Base-by-base conservation (phyloP, 2,797 vertebrate species). In the Austrolebias charrua region DNA sequence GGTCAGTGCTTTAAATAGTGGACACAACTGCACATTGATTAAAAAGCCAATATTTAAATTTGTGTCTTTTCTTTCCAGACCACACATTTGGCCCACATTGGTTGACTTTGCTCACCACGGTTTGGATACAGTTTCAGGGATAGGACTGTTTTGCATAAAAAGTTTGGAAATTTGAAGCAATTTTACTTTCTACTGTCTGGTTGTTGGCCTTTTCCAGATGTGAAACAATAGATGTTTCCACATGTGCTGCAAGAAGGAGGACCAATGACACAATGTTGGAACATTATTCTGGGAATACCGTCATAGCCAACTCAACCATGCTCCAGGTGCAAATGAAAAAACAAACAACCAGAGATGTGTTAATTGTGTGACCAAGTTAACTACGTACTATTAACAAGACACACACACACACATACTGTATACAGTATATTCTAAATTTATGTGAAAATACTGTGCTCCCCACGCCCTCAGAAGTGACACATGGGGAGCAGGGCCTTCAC, bases 121-220 rank as follows among this genome's bases (percentile, higher is more conserved):
- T 82, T 88, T 85, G 89, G 78, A 81, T 61, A 52, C 78, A 84
- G 82, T 88, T 88, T 78, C 74, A 75, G 77, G 76, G 66, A 59
- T 84, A 81, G 74, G 78, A 82, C 81, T 87, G 61, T 84, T 94
- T 92, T 91, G 84, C 91, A 92, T 92, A 90, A 92, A 88, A 73
- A 90, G 78, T 84, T 86, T 81, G 75, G 56, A 86, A 89, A 88
- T 89, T 79, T 89, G 79, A 66, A 71, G 83, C 86, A 84, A 90
- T 92, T 91, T 91, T 55, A 86, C 84, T 80, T 63, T 81, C 73
- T 82, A 76, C 78, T 87, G 70, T 85, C 76, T 87, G 63, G 85
- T 79, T 86, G 73, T 75, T 75, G 85, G 81, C 84, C 61, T 79
- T 72, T 91, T 84, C 90, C 92, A 93, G 91, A 93, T 93, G 92